A percentile compares a stretch with the other conserved stretches of the same genome.
Evolutionary conservation across 1,140 invertebrate species (phyloP).

Genomic region (Musca domestica): DNA sequence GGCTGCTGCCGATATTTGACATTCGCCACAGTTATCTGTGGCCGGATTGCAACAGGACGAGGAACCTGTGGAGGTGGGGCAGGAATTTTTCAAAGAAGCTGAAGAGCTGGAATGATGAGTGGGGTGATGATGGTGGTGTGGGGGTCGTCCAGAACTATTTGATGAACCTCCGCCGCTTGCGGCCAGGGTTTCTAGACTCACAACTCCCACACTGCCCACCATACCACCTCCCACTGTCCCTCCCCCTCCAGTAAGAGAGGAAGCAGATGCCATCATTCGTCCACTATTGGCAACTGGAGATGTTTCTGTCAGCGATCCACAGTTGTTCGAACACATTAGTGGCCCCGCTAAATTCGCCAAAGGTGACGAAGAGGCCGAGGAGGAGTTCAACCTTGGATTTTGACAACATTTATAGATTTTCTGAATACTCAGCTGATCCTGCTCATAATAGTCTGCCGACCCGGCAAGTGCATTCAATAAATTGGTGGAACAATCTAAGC

Average conservation of each 20-base stretch:
- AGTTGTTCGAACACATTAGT: too few relatives aligned
- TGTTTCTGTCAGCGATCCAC: too few relatives aligned
- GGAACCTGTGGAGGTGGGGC: slow-evolving; percentile 15
- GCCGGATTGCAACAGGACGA: neutral
- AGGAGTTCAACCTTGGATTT: too few relatives aligned
- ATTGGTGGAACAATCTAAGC: neutral
- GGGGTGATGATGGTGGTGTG: slow-evolving; percentile 19
- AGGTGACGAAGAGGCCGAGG: neutral
- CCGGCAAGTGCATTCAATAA: neutral
- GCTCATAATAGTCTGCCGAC: neutral
- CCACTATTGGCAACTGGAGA: too few relatives aligned
- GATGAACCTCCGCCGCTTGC: neutral
- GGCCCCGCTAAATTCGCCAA: neutral
- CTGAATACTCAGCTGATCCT: neutral
- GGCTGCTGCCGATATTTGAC: slow-evolving; percentile 42
- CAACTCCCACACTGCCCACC: neutral
- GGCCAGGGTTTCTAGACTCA: too few relatives aligned
- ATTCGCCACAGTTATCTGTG: slow-evolving; percentile 38
- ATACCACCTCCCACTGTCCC: neutral
- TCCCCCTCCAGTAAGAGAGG: too few relatives aligned
- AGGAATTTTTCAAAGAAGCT: slow-evolving; percentile 25
- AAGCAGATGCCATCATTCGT: too few relatives aligned
- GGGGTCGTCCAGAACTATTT: neutral
- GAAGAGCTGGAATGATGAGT: neutral
- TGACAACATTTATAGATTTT: slow-evolving; percentile 16